Evolutionary conservation across 2,113 vertebrate genomes (phyloP).

Genomic region (Siniperca chuatsi): DNA sequence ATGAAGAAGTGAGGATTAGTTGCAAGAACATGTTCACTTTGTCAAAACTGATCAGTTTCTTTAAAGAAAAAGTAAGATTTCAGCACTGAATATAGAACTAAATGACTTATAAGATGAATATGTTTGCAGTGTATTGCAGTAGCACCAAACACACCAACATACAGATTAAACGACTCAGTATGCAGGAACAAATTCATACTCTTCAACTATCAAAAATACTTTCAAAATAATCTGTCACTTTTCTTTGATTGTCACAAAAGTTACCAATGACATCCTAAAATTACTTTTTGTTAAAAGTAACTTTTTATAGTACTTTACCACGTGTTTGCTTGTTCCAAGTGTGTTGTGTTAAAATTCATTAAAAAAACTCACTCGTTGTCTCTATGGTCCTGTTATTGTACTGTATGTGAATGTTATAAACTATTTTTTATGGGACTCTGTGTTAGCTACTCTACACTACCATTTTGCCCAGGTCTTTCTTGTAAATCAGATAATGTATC

Average conservation of each 20-base stretch:
- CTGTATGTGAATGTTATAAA: neutral
- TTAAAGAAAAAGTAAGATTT: neutral
- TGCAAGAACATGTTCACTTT: constrained; percentile 27
- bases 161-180: neutral
- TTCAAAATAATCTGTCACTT: neutral
- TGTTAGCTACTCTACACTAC: neutral
- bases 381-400: neutral
- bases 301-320: neutral
- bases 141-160: constrained; percentile 1
- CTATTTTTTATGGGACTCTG: neutral
- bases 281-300: constrained; percentile 15
- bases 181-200: neutral
- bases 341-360: neutral
- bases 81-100: constrained; percentile 21
- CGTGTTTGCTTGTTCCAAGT: neutral
- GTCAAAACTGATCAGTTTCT: constrained; percentile 47
- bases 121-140: neutral
- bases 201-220: neutral
- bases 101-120: neutral
- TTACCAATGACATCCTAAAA: neutral
- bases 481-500: neutral
- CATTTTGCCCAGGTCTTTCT: neutral
- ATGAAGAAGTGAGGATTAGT: constrained; percentile 1
- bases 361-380: neutral
- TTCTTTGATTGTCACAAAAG: constrained; percentile 9